phyloP scores from a whole-genome alignment of 1,140 invertebrate species.

The Drosophila parabipectinata region DNA sequence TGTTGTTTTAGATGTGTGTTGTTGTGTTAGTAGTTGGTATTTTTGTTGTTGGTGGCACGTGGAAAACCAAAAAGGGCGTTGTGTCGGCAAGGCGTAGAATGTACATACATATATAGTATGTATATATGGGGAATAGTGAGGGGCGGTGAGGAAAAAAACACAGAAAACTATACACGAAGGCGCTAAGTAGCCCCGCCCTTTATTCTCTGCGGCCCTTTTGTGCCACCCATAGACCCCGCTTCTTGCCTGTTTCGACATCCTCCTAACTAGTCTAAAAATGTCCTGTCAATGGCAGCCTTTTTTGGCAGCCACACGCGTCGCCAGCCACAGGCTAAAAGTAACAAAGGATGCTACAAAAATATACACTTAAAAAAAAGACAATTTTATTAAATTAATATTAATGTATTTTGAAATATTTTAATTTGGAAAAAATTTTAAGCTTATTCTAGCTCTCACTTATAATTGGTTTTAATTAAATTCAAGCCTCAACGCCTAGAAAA shows the following conservation, averaged over 20 bases:
- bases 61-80: slow-evolving; percentile 44
- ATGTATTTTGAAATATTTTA: neutral
- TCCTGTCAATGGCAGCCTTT: slow-evolving; percentile 58
- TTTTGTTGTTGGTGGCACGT: slow-evolving; percentile 20
- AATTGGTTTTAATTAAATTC: no score
- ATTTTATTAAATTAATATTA: neutral
- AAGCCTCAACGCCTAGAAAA: neutral
- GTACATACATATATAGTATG: neutral
- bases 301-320: slow-evolving; percentile 23
- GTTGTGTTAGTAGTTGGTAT: slow-evolving; percentile 10
- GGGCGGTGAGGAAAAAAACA: slow-evolving; percentile 1
- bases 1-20: slow-evolving; percentile 19
- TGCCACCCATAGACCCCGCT: slow-evolving; percentile 7
- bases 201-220: no score
- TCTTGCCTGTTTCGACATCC: slow-evolving; percentile 10
- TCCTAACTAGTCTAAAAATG: slow-evolving; percentile 25
- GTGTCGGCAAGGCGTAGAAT: slow-evolving; percentile 9
- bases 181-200: slow-evolving; percentile 50
- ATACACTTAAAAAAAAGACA: neutral
- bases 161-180: slow-evolving; percentile 30
- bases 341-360: slow-evolving; percentile 7
- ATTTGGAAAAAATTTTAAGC: no score
- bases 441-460: no score
- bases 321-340: slow-evolving; percentile 11
- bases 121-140: no score